Percentiles rank a stretch among this genome's conserved stretches.
Conservation (phyloP, 2,888 invertebrate species). For the Calliphora vomitoria region DNA sequence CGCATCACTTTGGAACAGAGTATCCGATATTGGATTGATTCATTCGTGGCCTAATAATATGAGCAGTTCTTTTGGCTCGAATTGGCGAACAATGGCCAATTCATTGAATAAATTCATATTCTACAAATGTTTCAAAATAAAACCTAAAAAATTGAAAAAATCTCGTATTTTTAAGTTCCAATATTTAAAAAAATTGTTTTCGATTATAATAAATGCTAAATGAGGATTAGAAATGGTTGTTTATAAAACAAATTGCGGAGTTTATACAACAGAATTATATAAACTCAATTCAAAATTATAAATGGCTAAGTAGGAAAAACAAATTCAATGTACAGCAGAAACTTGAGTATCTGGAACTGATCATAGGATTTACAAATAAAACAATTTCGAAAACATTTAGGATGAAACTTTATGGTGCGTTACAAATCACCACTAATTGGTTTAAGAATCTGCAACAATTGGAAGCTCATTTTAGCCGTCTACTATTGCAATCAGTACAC, state of each 20-base stretch:
- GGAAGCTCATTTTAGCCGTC: not conserved
- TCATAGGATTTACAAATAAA: not conserved
- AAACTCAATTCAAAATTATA: not conserved
- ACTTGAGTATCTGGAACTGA: not conserved
- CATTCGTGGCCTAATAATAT: too few relatives aligned
- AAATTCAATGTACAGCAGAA: not conserved
- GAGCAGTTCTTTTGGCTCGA: too few relatives aligned
- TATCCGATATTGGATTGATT: too few relatives aligned
- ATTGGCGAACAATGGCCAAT: too few relatives aligned
- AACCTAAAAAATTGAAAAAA: too few relatives aligned
- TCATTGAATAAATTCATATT: too few relatives aligned
- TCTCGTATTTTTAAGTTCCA: too few relatives aligned
- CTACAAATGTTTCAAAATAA: too few relatives aligned
- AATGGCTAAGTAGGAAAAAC: not conserved
- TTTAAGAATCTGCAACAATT: not conserved
- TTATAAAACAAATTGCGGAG: not conserved
- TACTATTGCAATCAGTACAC: not conserved
- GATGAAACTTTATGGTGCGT: not conserved
- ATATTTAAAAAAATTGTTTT: too few relatives aligned
- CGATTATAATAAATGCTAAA: too few relatives aligned
- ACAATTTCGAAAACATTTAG: not conserved
- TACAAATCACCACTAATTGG: not conserved
- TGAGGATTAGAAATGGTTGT: too few relatives aligned
- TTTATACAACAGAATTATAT: not conserved
- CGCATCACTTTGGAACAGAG: too few relatives aligned